These are phyloP conservation scores for Ophiodon elongatus DNA, from an alignment of 2,113 vertebrate genomes.

Conservation along the genomic window DNA sequence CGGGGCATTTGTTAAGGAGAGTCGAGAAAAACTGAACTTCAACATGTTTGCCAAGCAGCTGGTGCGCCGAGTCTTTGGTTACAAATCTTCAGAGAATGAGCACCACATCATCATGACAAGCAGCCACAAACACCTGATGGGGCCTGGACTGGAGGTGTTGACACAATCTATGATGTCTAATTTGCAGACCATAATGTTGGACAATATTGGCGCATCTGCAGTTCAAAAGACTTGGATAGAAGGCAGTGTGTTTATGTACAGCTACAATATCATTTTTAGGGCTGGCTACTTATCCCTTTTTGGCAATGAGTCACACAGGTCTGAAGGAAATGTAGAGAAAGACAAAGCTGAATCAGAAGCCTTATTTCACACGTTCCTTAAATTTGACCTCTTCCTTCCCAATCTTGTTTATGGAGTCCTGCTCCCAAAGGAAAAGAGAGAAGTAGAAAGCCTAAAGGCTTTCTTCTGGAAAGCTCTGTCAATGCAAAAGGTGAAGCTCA, in stretches of 20 bases:
- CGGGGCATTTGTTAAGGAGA: constrained; percentile 85
- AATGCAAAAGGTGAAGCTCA: constrained; percentile 71
- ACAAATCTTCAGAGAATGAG: fast-evolving
- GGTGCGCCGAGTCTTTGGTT: constrained; percentile 86
- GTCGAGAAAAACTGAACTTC: constrained; percentile 87
- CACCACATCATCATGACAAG: constrained; percentile 38
- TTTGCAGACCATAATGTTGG: constrained; percentile 86
- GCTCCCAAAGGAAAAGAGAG: constrained; percentile 79
- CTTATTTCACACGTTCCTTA: constrained; percentile 81
- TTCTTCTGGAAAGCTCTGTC: constrained; percentile 88
- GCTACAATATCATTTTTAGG: constrained; percentile 89
- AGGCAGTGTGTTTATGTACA: constrained; percentile 87
- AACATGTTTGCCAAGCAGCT: constrained; percentile 72
- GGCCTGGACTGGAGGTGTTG: constrained; percentile 85
- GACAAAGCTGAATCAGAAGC: constrained; percentile 82
- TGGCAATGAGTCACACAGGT: constrained; percentile 76
- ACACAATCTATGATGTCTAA: constrained; percentile 87
- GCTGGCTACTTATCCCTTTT: constrained; percentile 91
- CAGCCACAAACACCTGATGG: constrained; percentile 89
- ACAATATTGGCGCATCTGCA: constrained; percentile 49
- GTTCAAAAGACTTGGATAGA: constrained; percentile 82
- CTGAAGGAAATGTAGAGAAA: constrained; percentile 44
- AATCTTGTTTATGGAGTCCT: constrained; percentile 85
- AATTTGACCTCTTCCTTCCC: constrained; percentile 91
- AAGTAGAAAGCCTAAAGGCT: constrained; percentile 82